Evolutionary conservation across 2,113 vertebrate genomes (phyloP).

Genomic region (Entelurus aequoreus): DNA sequence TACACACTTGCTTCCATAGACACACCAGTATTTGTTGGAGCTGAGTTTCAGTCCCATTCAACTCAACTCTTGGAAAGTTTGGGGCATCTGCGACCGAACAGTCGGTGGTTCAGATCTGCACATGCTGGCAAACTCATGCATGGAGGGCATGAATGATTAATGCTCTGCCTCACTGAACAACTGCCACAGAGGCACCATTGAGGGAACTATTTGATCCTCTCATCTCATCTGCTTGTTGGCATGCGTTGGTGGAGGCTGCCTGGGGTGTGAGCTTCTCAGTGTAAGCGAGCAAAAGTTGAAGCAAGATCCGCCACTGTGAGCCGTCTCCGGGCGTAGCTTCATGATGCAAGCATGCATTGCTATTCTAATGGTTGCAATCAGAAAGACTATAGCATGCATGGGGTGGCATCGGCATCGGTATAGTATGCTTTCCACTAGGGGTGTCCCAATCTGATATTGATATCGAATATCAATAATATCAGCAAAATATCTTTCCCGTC

Average conservation of each 20-base stretch:
- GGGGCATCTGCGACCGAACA: slow-evolving; percentile 29
- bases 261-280: slow-evolving; percentile 13
- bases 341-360: slow-evolving; percentile 13
- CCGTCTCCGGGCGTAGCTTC: neutral
- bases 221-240: slow-evolving; percentile 24
- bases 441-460: no score
- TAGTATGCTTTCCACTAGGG: neutral
- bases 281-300: neutral
- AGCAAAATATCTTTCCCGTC: no score
- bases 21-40: neutral
- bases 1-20: neutral
- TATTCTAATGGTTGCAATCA: slow-evolving; percentile 12
- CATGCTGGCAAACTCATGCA: slow-evolving; percentile 24
- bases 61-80: slow-evolving; percentile 5
- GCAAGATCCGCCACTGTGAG: neutral
- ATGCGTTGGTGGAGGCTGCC: slow-evolving; percentile 3
- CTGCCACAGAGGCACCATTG: slow-evolving; percentile 36
- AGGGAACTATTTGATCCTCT: slow-evolving; percentile 35
- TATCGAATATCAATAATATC: no score
- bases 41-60: slow-evolving; percentile 2
- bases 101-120: slow-evolving; percentile 33
- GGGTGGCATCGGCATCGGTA: neutral
- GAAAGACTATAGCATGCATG: neutral
- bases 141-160: slow-evolving; percentile 37
- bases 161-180: slow-evolving; percentile 26